Base-by-base conservation (phyloP, 2,888 invertebrate genomes). In the Pyrrhia umbra region DNA sequence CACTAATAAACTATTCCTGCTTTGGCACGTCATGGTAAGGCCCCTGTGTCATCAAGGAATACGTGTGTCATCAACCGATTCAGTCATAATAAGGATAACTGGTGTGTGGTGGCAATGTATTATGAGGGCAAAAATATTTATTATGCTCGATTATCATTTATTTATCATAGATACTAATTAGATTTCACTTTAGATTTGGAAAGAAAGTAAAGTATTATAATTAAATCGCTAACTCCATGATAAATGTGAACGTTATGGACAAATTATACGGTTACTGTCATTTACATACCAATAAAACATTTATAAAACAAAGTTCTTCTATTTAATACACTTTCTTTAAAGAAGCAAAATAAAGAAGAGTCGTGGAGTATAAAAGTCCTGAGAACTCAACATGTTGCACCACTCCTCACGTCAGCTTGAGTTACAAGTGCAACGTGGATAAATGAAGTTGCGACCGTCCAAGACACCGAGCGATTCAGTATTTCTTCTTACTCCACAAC, bases 401-500 rank as follows among this genome's bases (percentile, higher is more conserved):
- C 18, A 40, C 49, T 50, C 45, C 50, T 50, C 57, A 49, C 49
- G 49, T 67, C 72, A 73, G 58, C 45, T 59, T 52, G 63, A 60
- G 56, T 62, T 59, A 63, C 62, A 66, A 61, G 62, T 75, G 58
- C 52, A 56, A 56, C 76, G 61, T 62, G 55, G 49, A 75, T 75
- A 71, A 71, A 76, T 76, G 52, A 34, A 75, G 71, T 75, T 55
- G 39, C 70, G 40, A 64, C 61, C 34, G 58, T 39, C 51, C 39
- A 27, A 61, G 55, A 52, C 54, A 59, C 56, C 39, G n/a, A 46
- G 54, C 42, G 30, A 59, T 56, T 59, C 40, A 62, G 70, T 74
- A 62, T 34, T 75, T 70, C 60, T 58, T 58, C 37, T 57, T 58
- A 57, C 51, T 63, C 23, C 43, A 30, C 42, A 42, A 58, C 27